phyloP scores from a whole-genome alignment of 2,888 invertebrate genomes.

The Macrostomum cliftonense region DNA sequence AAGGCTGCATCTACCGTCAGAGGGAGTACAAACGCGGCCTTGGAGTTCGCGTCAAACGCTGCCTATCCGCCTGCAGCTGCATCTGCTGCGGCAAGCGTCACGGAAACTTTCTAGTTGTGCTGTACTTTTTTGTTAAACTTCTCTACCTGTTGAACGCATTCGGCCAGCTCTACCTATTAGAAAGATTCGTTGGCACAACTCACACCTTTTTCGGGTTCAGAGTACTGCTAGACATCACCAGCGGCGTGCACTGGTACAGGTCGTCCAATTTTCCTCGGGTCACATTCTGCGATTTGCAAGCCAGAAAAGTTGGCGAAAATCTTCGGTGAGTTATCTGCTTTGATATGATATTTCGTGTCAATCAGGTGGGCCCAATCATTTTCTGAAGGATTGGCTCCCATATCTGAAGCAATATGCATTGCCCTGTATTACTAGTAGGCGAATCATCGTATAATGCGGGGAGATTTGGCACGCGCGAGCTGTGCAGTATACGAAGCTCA shows the following conservation, averaged over 20 bases:
- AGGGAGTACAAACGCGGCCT: constrained; percentile 5
- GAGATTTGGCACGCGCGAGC: too few relatives aligned
- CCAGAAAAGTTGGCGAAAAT: constrained; percentile 9
- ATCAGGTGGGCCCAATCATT: too few relatives aligned
- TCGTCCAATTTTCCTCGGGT: constrained; percentile 31
- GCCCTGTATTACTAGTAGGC: too few relatives aligned
- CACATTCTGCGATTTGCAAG: constrained; percentile 33
- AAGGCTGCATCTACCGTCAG: constrained; percentile 10
- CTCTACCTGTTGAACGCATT: constrained; percentile 37
- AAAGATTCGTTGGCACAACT: constrained; percentile 37
- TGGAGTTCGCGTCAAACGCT: constrained; percentile 4
- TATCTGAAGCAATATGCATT: too few relatives aligned
- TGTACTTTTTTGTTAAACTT: constrained; percentile 36
- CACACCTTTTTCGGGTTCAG: constrained; percentile 37
- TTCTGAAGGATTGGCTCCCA: too few relatives aligned
- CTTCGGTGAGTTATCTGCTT: constrained; percentile 9
- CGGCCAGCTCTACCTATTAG: constrained; percentile 39
- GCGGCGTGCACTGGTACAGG: constrained; percentile 28
- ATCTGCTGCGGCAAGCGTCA: constrained; percentile 7
- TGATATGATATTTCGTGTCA: too few relatives aligned
- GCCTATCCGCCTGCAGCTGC: constrained; percentile 5
- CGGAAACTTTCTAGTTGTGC: constrained; percentile 38
- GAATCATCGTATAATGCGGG: too few relatives aligned
- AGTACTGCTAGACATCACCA: constrained; percentile 37
- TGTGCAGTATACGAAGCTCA: too few relatives aligned